phyloP scores from a whole-genome alignment of 2,888 invertebrate species.

The Nymphalis urticae region DNA sequence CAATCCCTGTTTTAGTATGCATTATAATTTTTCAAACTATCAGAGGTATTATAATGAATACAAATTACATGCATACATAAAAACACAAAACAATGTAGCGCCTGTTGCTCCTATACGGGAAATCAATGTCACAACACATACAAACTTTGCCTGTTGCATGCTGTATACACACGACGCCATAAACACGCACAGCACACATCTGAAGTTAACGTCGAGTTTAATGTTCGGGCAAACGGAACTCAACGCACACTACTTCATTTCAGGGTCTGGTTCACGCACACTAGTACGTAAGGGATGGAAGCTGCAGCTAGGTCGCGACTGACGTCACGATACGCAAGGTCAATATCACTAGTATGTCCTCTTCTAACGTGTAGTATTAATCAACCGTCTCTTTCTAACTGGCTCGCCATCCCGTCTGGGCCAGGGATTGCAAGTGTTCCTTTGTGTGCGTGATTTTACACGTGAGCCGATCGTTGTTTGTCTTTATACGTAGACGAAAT shows the following conservation, averaged over 20 bases:
- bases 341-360: conserved; percentile 69
- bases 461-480: conserved; percentile 28
- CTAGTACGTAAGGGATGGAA: conserved; percentile 52
- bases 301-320: conserved; percentile 83
- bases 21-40: neutral
- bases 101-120: conserved; percentile 51
- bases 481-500: conserved; percentile 15
- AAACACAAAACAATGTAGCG: conserved; percentile 37
- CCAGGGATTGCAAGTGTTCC: conserved; percentile 56
- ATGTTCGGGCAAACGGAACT: conserved; percentile 39
- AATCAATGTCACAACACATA: conserved; percentile 72
- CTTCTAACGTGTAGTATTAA: conserved; percentile 44
- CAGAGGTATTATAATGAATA: neutral
- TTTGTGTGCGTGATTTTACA: conserved; percentile 37
- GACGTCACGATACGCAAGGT: conserved; percentile 82
- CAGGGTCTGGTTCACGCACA: conserved; percentile 78
- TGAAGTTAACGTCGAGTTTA: conserved; percentile 13
- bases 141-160: conserved; percentile 59
- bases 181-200: conserved; percentile 22
- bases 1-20: neutral
- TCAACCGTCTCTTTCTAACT: conserved; percentile 51
- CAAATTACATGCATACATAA: conserved; percentile 22
- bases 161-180: conserved; percentile 23
- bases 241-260: conserved; percentile 53
- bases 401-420: conserved; percentile 71